phyloP scores from a whole-genome alignment of 1,140 invertebrate species.

The Drosophila santomea region DNA sequence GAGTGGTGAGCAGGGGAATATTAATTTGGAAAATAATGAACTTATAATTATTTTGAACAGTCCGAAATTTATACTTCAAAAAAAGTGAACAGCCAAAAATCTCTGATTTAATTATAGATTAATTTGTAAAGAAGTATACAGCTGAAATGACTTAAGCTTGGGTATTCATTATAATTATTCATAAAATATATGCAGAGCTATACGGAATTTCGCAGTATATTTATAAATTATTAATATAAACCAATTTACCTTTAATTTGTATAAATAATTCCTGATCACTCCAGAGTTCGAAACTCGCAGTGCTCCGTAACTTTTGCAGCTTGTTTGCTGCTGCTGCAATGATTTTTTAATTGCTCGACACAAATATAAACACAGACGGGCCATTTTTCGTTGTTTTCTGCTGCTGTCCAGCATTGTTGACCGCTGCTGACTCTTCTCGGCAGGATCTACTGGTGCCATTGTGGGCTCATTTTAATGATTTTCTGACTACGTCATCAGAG shows the following conservation, averaged over 20 bases:
- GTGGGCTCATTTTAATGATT: conserved; percentile 56
- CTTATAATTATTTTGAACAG: background rate
- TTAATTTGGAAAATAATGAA: background rate
- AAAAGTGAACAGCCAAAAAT: too few species aligned
- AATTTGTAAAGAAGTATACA: background rate
- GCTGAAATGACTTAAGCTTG: too few species aligned
- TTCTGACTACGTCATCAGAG: conserved; percentile 54
- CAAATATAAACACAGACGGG: conserved; percentile 54
- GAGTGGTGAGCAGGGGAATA: background rate
- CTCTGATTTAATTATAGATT: too few species aligned
- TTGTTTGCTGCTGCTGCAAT: conserved; percentile 51
- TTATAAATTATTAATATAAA: too few species aligned
- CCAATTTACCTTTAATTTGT: background rate
- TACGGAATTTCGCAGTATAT: too few species aligned
- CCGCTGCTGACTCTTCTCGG: conserved; percentile 28
- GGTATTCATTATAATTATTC: background rate
- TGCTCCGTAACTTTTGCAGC: conserved; percentile 5
- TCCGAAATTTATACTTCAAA: background rate
- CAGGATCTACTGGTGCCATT: conserved; percentile 34
- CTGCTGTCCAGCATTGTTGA: conserved; percentile 10
- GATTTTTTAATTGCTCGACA: conserved; percentile 61
- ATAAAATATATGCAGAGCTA: too few species aligned
- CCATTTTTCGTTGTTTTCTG: conserved; percentile 27
- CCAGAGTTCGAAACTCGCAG: background rate
- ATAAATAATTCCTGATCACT: background rate